Evolutionary conservation across 2,797 vertebrate species (phyloP).

Genomic region (Catharus ustulatus): DNA sequence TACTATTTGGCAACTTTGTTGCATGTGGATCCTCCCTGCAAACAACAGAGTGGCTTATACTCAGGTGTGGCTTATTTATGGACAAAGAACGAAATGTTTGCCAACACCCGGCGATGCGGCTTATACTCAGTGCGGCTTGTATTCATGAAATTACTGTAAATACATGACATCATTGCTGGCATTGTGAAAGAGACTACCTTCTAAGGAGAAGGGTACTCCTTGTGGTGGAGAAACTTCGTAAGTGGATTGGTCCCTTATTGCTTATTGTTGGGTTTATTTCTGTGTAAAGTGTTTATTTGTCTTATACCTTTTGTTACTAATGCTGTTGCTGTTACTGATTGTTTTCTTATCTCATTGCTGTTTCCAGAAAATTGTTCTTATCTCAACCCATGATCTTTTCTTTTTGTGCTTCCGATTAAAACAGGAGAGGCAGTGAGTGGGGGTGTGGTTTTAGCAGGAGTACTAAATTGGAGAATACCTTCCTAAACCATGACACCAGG

Average conservation of each 20-base stretch:
- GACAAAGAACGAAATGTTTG: no score
- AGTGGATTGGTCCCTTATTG: no score
- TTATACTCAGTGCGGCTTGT: no score
- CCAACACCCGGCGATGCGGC: no score
- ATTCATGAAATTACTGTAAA: no score
- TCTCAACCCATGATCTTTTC: not conserved
- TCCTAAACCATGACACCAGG: not conserved
- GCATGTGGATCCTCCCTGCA: no score
- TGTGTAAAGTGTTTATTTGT: not conserved
- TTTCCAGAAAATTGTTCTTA: not conserved
- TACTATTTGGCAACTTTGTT: no score
- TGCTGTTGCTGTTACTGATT: not conserved
- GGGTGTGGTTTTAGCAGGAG: not conserved
- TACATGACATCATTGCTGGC: not conserved
- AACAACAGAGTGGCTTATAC: no score
- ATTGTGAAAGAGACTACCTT: accelerated
- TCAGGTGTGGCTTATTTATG: no score
- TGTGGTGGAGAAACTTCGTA: not conserved
- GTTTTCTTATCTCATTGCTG: not conserved
- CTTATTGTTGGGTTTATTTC: not conserved
- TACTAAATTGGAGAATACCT: not conserved
- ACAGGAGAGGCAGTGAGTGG: accelerated
- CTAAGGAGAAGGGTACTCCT: not conserved
- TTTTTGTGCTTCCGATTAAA: not conserved
- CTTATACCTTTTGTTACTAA: not conserved